These are phyloP conservation scores for Drosophila yooni DNA, from an alignment of 2,888 invertebrate species.

Conservation along the genomic window DNA sequence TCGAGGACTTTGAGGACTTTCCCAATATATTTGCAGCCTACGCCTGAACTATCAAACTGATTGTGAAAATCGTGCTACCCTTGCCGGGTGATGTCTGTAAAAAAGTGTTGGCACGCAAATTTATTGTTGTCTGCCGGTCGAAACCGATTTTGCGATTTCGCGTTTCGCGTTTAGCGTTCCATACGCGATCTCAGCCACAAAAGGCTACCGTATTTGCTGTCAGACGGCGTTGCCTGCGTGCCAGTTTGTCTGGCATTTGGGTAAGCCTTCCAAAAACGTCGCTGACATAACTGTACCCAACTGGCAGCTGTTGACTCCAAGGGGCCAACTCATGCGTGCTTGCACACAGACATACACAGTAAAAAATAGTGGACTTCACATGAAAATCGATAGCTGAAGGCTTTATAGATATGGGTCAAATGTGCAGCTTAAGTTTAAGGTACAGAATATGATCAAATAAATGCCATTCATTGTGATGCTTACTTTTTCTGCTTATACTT, in stretches of 20 bases:
- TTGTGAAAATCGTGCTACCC: slow-evolving; percentile 31
- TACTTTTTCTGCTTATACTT: background rate
- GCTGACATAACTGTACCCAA: slow-evolving; percentile 77
- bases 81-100: slow-evolving; percentile 7
- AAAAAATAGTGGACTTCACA: background rate
- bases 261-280: slow-evolving; percentile 74
- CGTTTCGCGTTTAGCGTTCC: slow-evolving; percentile 25
- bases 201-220: slow-evolving; percentile 79
- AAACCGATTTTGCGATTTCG: slow-evolving; percentile 44
- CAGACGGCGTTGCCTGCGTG: slow-evolving; percentile 68
- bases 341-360: slow-evolving; percentile 5
- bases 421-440: background rate
- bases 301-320: slow-evolving; percentile 44
- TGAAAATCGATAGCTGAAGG: too few relatives aligned
- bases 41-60: background rate
- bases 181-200: slow-evolving; percentile 57
- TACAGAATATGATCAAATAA: background rate
- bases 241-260: slow-evolving; percentile 77
- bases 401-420: background rate
- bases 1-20: background rate
- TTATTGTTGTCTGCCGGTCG: slow-evolving; percentile 72
- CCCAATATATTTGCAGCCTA: background rate
- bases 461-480: background rate
- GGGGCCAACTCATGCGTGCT: slow-evolving; percentile 67
- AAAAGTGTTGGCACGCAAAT: slow-evolving; percentile 81